Percentiles rank a stretch among this genome's conserved stretches.
These are phyloP conservation scores for Melanotaenia parkinsoni DNA, from an alignment of 2,797 vertebrate genomes.

Conservation along the genomic window DNA sequence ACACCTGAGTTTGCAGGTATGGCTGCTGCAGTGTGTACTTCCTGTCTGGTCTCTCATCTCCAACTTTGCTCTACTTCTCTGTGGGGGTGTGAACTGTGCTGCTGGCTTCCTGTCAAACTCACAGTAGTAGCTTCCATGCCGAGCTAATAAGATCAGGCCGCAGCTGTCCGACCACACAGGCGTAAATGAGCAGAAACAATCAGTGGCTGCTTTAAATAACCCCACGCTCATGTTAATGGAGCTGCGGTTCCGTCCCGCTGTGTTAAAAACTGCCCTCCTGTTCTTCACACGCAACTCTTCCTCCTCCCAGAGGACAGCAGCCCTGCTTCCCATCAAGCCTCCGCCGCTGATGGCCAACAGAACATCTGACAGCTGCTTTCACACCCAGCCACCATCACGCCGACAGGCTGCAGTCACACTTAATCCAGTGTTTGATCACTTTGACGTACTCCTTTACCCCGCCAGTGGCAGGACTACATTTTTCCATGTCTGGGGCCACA, in stretches of 20 bases:
- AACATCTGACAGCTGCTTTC: slow-evolving; percentile 2
- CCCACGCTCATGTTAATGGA: slow-evolving; percentile 43
- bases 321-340: slow-evolving; percentile 56
- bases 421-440: too few relatives aligned
- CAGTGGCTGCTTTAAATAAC: slow-evolving; percentile 38
- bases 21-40: not conserved
- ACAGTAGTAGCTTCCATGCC: slow-evolving; percentile 47
- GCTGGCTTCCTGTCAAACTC: slow-evolving; percentile 18
- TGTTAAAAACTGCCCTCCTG: slow-evolving; percentile 48
- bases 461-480: too few relatives aligned
- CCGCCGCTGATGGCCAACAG: slow-evolving; percentile 22
- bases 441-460: too few relatives aligned
- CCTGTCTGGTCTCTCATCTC: not conserved
- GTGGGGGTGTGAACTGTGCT: slow-evolving; percentile 1
- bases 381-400: not conserved
- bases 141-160: slow-evolving; percentile 33
- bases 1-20: too few relatives aligned
- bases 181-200: slow-evolving; percentile 39
- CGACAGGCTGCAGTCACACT: too few relatives aligned
- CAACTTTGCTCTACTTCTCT: not conserved
- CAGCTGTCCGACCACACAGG: slow-evolving; percentile 47
- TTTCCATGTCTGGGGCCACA: too few relatives aligned
- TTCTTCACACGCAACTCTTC: slow-evolving; percentile 62
- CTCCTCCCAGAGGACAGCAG: slow-evolving; percentile 47
- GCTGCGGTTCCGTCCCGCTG: slow-evolving; percentile 47